These are phyloP conservation scores for Heterotilapia buettikoferi DNA, from an alignment of 2,113 vertebrate species.

Conservation along the genomic window DNA sequence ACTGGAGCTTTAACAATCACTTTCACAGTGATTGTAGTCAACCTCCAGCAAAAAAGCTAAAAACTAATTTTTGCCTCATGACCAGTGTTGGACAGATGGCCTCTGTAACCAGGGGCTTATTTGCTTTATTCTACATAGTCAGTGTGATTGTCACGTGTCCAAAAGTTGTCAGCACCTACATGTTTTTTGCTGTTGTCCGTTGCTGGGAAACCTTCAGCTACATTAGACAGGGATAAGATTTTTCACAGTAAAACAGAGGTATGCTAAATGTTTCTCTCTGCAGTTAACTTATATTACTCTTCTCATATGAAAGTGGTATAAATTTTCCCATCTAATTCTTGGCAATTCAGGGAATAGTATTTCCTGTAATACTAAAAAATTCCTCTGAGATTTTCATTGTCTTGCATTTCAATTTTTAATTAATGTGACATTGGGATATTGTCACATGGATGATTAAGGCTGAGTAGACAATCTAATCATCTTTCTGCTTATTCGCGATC, in stretches of 20 bases:
- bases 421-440: background rate
- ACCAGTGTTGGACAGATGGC: background rate
- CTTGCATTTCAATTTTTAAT: background rate
- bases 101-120: background rate
- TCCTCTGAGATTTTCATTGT: background rate
- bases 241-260: background rate
- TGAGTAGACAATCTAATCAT: background rate
- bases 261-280: background rate
- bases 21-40: background rate
- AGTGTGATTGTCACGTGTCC: background rate
- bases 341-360: background rate
- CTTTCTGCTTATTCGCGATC: background rate
- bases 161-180: background rate
- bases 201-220: background rate
- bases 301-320: background rate
- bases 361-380: background rate
- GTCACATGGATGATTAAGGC: background rate
- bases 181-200: background rate
- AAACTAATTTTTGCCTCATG: background rate
- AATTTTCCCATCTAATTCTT: background rate
- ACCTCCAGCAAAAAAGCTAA: background rate
- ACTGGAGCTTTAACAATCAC: background rate
- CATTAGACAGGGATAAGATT: background rate
- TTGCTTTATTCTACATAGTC: background rate
- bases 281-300: background rate